A percentile compares a stretch with the other conserved stretches of the same genome.
phyloP scores from a whole-genome alignment of 2,888 invertebrate genomes.

The Shargacucullia verbasci region DNA sequence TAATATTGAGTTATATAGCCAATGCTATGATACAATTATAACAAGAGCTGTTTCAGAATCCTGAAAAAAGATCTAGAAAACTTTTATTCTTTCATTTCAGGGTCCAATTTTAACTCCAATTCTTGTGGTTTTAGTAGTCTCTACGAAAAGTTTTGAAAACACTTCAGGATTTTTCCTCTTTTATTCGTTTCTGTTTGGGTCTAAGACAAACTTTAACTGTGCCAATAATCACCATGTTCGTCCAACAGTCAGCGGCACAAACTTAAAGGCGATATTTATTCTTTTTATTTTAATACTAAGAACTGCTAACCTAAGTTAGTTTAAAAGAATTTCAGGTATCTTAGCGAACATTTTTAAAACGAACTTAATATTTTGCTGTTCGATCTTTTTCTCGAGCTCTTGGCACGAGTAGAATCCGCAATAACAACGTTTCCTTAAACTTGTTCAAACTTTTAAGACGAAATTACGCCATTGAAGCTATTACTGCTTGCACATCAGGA shows the following conservation, averaged over 20 bases:
- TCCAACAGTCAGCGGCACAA: slow-evolving; percentile 7
- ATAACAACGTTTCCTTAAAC: slow-evolving; percentile 24
- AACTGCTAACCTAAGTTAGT: too few species aligned
- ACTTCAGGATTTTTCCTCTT: background rate
- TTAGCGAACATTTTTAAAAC: slow-evolving; percentile 6
- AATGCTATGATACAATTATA: too few species aligned
- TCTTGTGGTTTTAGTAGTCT: background rate
- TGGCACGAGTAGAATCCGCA: slow-evolving; percentile 6
- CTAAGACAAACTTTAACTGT: background rate
- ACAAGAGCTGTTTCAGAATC: too few species aligned
- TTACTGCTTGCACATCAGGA: slow-evolving; percentile 31
- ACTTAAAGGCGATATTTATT: slow-evolving; percentile 5
- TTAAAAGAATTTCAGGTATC: too few species aligned
- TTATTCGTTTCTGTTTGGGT: slow-evolving; percentile 3
- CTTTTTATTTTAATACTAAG: slow-evolving; percentile 8
- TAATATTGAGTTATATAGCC: too few species aligned
- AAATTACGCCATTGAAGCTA: slow-evolving; percentile 29
- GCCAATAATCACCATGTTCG: slow-evolving; percentile 2
- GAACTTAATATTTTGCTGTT: too few species aligned
- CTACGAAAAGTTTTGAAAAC: background rate
- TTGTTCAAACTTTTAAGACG: slow-evolving; percentile 27
- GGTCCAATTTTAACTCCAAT: too few species aligned
- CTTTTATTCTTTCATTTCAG: background rate
- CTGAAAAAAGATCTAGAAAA: too few species aligned
- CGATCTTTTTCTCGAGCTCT: too few species aligned